Evolutionary conservation across 2,113 vertebrate species (phyloP), one percentile per base, ranked within the genome.

Genomic region (Zosterops lateralis): DNA sequence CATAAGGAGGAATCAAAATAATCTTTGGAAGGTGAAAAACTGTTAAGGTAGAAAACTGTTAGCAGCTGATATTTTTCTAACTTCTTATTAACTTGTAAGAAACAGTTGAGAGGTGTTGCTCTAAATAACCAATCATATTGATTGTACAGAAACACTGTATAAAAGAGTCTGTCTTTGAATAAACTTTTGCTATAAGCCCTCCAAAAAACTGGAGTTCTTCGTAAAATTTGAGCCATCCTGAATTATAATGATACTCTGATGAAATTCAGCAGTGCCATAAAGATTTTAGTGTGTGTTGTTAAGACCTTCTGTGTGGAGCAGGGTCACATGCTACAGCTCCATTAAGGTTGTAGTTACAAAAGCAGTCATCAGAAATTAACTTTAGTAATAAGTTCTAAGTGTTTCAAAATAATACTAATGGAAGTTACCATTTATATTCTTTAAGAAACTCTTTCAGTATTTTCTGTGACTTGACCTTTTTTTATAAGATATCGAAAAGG

Each of bases 401-500:
- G 34, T 90, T 97, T 90, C 87, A 95, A 75, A 94, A 97, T 95
- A 94, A 94, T 96, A 53, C n/a, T 90, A 95, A 95, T 93, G 80
- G 90, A 96, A 97, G 50, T 72, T 92, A 60, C 51, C 47, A 78
- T 92, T 97, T 95, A 94, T 95, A 95, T 81, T 96, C 71, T 95
- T 96, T 88, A 92, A 85, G 92, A 96, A 97, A 92, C 91, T 95
- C 44, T 95, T 47, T 58, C 88, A 95, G 94, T 81, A 66, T 80
- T 90, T 96, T 97, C 77, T 92, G 68, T 86, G 91, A 93, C 72
- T 97, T 97, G 96, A 96, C 92, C 97, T 97, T 98, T 97, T 96
- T 96, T 97, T 97, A 97, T 92, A 97, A 95, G 95, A 65, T 92
- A 91, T 62, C 90, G 97, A 94, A 98, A 97, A 96, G 66, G 77